Evolutionary conservation across 2,888 invertebrate species (phyloP).

Genomic region (Chorisops tibialis): DNA sequence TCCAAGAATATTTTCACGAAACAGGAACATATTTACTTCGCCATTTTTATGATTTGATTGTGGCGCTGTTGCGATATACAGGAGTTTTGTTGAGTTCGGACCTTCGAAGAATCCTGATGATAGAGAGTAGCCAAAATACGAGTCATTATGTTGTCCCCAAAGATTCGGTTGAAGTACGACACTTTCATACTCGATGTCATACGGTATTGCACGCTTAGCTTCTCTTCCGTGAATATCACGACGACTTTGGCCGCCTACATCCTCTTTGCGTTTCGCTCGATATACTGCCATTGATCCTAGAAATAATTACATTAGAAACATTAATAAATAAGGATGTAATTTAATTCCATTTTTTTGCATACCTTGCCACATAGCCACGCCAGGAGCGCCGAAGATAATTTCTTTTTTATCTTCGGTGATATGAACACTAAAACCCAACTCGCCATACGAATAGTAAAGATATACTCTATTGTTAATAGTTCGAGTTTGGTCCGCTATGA

Average conservation of each 20-base stretch:
- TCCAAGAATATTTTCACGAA: no score
- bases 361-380: constrained; percentile 49
- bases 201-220: constrained; percentile 25
- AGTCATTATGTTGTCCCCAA: constrained; percentile 46
- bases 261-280: constrained; percentile 38
- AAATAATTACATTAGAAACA: no score
- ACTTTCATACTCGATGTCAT: constrained; percentile 36
- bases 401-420: constrained; percentile 48
- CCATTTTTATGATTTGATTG: constrained; percentile 51
- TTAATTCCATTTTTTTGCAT: neutral
- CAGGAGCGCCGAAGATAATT: constrained; percentile 51
- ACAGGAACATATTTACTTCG: constrained; percentile 39
- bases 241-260: constrained; percentile 47
- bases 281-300: constrained; percentile 46
- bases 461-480: constrained; percentile 16
- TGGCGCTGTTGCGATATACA: constrained; percentile 51
- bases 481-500: constrained; percentile 8
- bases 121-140: constrained; percentile 51
- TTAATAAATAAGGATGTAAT: no score
- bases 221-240: constrained; percentile 38
- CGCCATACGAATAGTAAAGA: constrained; percentile 46
- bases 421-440: constrained; percentile 50
- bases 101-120: constrained; percentile 49
- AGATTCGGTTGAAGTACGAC: constrained; percentile 44
- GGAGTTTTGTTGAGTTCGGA: constrained; percentile 38